Base-by-base conservation (phyloP, 1,140 invertebrate genomes). In the Formica selysi region DNA sequence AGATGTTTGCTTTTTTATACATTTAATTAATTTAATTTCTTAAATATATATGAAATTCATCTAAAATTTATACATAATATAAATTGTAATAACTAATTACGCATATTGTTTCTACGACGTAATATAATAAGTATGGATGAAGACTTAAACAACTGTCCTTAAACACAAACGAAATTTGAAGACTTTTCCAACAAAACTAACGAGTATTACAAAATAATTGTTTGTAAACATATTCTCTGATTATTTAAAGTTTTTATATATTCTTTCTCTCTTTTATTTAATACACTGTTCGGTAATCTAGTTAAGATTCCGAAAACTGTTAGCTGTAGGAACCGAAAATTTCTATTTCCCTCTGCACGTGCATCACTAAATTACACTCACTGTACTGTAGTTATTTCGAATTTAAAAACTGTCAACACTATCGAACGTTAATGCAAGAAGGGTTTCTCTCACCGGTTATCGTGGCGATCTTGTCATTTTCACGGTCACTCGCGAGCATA, bases 401-500 rank as follows among this genome's bases (percentile, higher is more conserved):
- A 22, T 70, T 61, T 0, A 29, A 19, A 13, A 62, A 64, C 3
- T 32, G 16, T 10, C 54, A 57, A 57, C n/a, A 26, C 44, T 13
- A 41, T 29, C 19, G 48, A 19, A 22, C n/a, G 7, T 85, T 61
- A 80, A 29, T 16, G 29, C 57, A 54, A 86, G 76, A 19, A 74
- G 11, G 29, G 11, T 64, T 41, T n/a, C 54, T 73, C 92, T 92
- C 84, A 93, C 92, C 92, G 84, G 85, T 88, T 84, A 91, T 90
- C 67, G 89, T 91, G 0, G 88, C 85, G 67, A 90, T 89, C 32
- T 87, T 90, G 41, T 68, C 83, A 51, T 61, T 85, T 54, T 74
- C 85, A 36, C 67, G 70, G 36, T 71, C 57, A 54, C 86, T 89
- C 29, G 89, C 86, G 80, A 90, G 81, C 92, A 93, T 93, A 70